Evolutionary conservation across 2,113 vertebrate genomes (phyloP).

Genomic region (Microtus ochrogaster): DNA sequence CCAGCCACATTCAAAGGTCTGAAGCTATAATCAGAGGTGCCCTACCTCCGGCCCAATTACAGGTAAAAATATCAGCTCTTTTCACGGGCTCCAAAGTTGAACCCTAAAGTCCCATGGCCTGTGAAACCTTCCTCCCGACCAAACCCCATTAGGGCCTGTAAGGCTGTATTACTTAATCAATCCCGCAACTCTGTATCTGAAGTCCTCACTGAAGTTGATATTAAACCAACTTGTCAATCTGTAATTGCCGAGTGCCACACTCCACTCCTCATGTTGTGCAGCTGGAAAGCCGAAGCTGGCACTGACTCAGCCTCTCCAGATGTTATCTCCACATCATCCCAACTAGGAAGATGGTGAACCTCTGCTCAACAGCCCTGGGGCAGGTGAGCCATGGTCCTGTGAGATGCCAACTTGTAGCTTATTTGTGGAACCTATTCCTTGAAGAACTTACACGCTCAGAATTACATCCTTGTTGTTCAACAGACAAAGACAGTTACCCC

Average conservation of each 20-base stretch:
- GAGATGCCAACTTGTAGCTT: conserved; percentile 32
- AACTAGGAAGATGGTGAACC: conserved; percentile 56
- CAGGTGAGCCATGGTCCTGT: conserved; percentile 14
- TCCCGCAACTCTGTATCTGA: conserved; percentile 71
- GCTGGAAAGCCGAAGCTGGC: conserved; percentile 30
- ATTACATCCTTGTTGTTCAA: conserved; percentile 29
- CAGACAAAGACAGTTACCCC: neutral
- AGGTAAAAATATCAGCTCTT: conserved; percentile 71
- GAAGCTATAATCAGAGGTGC: conserved; percentile 65
- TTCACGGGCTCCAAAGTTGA: conserved; percentile 73
- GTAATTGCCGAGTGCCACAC: conserved; percentile 72
- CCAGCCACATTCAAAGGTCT: conserved; percentile 57
- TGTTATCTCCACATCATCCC: conserved; percentile 60
- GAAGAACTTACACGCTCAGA: neutral
- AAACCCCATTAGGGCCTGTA: conserved; percentile 74
- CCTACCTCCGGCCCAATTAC: conserved; percentile 63
- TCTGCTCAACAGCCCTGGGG: conserved; percentile 17
- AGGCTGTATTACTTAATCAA: conserved; percentile 84
- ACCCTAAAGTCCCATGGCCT: conserved; percentile 68
- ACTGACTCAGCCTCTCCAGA: conserved; percentile 45
- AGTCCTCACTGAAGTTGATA: conserved; percentile 78
- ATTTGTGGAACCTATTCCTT: neutral
- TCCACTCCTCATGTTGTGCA: conserved; percentile 61
- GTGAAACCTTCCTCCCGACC: conserved; percentile 62
- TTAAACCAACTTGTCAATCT: conserved; percentile 87